These are phyloP conservation scores for Adelosebastes latens DNA, from an alignment of 2,797 vertebrate species.

Conservation along the genomic window DNA sequence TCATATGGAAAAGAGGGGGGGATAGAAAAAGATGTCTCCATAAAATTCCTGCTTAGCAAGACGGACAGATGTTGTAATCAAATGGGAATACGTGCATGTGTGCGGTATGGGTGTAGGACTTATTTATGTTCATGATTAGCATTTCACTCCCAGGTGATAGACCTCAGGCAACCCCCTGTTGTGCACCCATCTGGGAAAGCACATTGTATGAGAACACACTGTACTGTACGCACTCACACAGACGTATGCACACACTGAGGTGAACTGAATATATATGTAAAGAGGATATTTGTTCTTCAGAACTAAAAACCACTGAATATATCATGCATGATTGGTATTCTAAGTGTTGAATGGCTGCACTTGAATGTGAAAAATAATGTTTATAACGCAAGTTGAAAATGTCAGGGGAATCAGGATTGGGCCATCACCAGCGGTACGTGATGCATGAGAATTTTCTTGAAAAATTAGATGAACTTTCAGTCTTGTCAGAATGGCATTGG, in stretches of 20 bases:
- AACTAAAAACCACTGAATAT: background rate
- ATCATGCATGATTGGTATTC: background rate
- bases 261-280: background rate
- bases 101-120: background rate
- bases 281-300: background rate
- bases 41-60: conserved; percentile 36
- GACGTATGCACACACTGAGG: background rate
- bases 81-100: conserved; percentile 17
- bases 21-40: background rate
- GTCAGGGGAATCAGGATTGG: background rate
- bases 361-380: background rate
- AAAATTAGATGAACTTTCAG: background rate
- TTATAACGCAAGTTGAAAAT: background rate
- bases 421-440: background rate
- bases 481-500: background rate
- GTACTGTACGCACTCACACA: no score
- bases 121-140: conserved; percentile 57
- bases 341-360: background rate
- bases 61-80: conserved; percentile 49
- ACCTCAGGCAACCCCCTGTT: conserved; percentile 47
- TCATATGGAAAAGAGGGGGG: background rate
- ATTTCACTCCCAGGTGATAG: conserved; percentile 58
- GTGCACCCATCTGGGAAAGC: conserved; percentile 50
- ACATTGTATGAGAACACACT: background rate
- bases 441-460: background rate